Evolutionary conservation across 2,797 vertebrate species (phyloP), one percentile per base, ranked within the genome.

Genomic region (Leucoraja ocellata): DNA sequence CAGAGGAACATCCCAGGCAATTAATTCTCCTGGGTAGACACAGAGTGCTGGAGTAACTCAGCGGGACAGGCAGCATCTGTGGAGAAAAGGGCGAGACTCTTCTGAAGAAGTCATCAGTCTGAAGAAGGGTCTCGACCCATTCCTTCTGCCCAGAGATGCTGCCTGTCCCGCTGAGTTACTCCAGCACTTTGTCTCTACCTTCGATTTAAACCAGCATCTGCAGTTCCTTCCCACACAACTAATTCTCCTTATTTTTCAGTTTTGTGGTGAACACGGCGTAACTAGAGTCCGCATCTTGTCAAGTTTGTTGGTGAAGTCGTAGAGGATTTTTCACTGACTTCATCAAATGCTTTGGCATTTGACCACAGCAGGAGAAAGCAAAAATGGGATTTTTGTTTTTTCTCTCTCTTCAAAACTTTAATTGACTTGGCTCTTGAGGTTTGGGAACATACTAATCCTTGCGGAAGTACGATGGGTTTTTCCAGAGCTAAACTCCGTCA

Each of bases 401-500:
- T 36, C 3, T 46, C 46, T 4, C 46, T 46, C 46, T 46, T 46
- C 76, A 23, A 92, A 71, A 11, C 54, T 91, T 71, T 39, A 11
- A 71, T 71, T 36, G 63, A 23, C n/a, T 68, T 65, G 84, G 65
- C 16, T 36, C 13, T 88, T 68, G 8, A n/a, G 16, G 9, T 18
- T 68, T 88, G 94, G 94, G 94, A 14, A 94, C 94, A 6, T 93
- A 95, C 81, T 94, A 94, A 94, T 95, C 95, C 94, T 88, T 32
- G 84, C 2, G 36, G n/a, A 65, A 32, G 84, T 88, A 88, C 84
- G 36, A 18, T 0, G 84, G 84, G 61, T 88, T 68, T 63, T 88
- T 61, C 84, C 84, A 88, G 28, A 14, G 68, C 36, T 21, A 6
- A 21, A 32, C 65, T 68, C n/a, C 2, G 0, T 68, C n/a, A 4